Evolutionary conservation across 2,888 invertebrate genomes (phyloP).

Genomic region (Brenthis daphne): DNA sequence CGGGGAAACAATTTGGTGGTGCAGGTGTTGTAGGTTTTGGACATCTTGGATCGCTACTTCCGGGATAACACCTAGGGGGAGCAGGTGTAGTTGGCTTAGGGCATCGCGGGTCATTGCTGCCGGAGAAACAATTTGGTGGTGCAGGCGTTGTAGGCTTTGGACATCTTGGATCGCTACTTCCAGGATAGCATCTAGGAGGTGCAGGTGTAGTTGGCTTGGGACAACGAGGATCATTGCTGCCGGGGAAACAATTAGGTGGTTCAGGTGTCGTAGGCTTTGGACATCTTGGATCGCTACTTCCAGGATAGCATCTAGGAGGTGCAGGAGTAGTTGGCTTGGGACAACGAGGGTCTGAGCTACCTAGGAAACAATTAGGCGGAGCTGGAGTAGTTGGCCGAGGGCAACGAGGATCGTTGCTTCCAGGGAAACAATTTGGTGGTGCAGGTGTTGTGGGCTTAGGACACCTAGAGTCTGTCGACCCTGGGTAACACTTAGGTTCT

Average conservation of each 20-base stretch:
- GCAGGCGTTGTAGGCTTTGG: conserved; percentile 21
- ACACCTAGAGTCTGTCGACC: conserved; percentile 36
- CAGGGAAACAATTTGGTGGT: conserved; percentile 32
- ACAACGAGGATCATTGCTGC: conserved; percentile 43
- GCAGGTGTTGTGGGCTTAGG: conserved; percentile 21
- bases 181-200: conserved; percentile 31
- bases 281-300: conserved; percentile 41
- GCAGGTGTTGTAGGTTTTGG: conserved; percentile 45
- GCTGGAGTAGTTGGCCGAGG: conserved; percentile 50
- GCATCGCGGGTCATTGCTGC: conserved; percentile 46
- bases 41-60: conserved; percentile 41
- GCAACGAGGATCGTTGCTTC: conserved; percentile 46
- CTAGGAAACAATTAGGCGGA: conserved; percentile 46
- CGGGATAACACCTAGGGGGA: conserved; percentile 42
- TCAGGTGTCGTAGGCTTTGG: conserved; percentile 19
- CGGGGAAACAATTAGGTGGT: conserved; percentile 32
- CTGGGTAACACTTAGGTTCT: conserved; percentile 44
- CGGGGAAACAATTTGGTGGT: conserved; percentile 50
- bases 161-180: conserved; percentile 41
- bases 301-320: conserved; percentile 31
- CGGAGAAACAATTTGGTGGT: conserved; percentile 32
- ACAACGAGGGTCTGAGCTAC: conserved; percentile 36
- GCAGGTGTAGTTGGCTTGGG: conserved; percentile 19
- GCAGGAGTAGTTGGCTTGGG: conserved; percentile 20
- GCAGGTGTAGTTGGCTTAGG: conserved; percentile 47